Evolutionary conservation across 2,113 vertebrate genomes (phyloP).

Genomic region (Acanthisitta chloris): DNA sequence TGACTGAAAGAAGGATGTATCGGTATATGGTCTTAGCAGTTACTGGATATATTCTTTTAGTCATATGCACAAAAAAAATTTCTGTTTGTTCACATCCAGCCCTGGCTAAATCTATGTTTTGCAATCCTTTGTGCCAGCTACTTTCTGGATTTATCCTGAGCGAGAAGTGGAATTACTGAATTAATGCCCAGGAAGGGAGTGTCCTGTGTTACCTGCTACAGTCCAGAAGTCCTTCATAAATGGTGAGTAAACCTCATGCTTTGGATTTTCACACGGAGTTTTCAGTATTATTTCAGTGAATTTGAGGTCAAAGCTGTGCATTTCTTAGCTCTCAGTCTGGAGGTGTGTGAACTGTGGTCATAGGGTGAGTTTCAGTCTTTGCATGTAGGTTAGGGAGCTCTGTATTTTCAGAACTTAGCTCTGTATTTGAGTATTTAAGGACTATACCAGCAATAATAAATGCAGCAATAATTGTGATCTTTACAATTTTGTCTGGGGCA

Average conservation of each 20-base stretch:
- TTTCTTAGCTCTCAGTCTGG: not conserved
- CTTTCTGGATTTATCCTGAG: conserved; percentile 48
- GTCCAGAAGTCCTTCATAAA: not conserved
- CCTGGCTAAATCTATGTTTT: not conserved
- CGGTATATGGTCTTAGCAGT: too few relatives aligned
- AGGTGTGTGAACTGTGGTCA: not conserved
- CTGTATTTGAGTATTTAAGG: not conserved
- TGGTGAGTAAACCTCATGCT: not conserved
- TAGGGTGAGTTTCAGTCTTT: not conserved
- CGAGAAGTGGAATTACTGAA: not conserved
- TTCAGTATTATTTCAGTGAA: not conserved
- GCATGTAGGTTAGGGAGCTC: not conserved
- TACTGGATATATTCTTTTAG: not conserved
- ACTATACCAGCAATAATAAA: not conserved
- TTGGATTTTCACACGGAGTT: not conserved
- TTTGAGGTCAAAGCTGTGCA: not conserved
- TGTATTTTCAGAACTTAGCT: not conserved
- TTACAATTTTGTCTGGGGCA: not conserved
- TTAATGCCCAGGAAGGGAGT: not conserved
- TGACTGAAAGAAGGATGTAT: not conserved
- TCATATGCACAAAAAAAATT: not conserved
- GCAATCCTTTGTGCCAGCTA: not conserved
- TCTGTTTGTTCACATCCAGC: not conserved
- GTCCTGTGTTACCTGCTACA: not conserved
- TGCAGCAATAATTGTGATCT: not conserved